A percentile compares a stretch with the other conserved stretches of the same genome.
Conservation (phyloP, 1,140 invertebrate genomes). For the Drosophila orena region DNA sequence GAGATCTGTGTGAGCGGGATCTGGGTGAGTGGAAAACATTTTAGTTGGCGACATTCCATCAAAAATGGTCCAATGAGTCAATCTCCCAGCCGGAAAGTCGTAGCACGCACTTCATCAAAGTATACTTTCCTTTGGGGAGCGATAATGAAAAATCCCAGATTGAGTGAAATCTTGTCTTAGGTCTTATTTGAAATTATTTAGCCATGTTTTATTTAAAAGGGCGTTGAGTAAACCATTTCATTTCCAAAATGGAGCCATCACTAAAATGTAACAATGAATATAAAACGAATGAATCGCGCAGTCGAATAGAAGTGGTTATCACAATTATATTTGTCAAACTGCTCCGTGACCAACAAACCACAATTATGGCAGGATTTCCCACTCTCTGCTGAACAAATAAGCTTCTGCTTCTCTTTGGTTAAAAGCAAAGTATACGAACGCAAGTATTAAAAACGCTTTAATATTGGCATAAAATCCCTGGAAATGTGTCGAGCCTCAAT, state of each 20-base stretch:
- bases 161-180: neutral
- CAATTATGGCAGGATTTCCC: neutral
- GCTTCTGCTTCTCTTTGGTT: neutral
- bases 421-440: no score
- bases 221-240: no score
- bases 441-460: neutral
- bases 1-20: slow-evolving; percentile 25
- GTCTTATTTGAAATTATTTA: no score
- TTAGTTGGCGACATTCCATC: slow-evolving; percentile 75
- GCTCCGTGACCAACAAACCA: slow-evolving; percentile 4
- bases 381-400: slow-evolving; percentile 55
- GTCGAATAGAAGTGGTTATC: no score
- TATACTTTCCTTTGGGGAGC: slow-evolving; percentile 31
- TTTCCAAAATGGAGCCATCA: no score
- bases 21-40: slow-evolving; percentile 52
- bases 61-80: slow-evolving; percentile 77
- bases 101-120: slow-evolving; percentile 71
- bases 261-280: no score
- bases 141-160: neutral
- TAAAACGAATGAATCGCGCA: no score
- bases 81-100: slow-evolving; percentile 38
- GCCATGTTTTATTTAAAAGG: no score
- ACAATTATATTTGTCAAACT: no score
- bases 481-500: slow-evolving; percentile 19
- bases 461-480: slow-evolving; percentile 6